These are phyloP conservation scores for Ischnura elegans DNA, from an alignment of 2,888 invertebrate genomes.

Conservation along the genomic window DNA sequence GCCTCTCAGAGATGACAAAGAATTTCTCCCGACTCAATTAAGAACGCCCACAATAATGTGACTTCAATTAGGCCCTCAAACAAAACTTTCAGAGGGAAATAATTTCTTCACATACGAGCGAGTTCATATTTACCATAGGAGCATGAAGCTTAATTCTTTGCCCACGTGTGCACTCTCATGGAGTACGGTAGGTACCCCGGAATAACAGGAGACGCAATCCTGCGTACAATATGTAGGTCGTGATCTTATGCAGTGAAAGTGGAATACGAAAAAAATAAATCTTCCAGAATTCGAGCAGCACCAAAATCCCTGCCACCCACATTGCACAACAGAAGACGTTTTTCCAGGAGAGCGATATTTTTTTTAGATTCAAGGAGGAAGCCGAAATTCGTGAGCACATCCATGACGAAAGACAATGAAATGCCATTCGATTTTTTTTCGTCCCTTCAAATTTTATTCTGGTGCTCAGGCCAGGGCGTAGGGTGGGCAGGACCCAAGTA, in stretches of 20 bases:
- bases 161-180: not conserved
- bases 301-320: not conserved
- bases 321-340: not conserved
- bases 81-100: no score
- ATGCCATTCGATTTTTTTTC: not conserved
- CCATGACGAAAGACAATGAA: not conserved
- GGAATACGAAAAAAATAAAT: not conserved
- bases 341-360: not conserved
- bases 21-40: no score
- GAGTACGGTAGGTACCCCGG: not conserved
- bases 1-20: no score
- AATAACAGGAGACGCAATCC: not conserved
- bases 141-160: no score
- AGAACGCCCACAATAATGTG: no score
- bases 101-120: no score
- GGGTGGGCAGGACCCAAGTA: no score
- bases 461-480: no score
- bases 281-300: not conserved
- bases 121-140: no score
- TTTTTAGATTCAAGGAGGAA: not conserved
- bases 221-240: not conserved
- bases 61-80: no score
- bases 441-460: not conserved
- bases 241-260: not conserved
- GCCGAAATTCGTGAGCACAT: not conserved